These are phyloP conservation scores for Idaea aversata DNA, from an alignment of 2,888 invertebrate species.

Conservation along the genomic window DNA sequence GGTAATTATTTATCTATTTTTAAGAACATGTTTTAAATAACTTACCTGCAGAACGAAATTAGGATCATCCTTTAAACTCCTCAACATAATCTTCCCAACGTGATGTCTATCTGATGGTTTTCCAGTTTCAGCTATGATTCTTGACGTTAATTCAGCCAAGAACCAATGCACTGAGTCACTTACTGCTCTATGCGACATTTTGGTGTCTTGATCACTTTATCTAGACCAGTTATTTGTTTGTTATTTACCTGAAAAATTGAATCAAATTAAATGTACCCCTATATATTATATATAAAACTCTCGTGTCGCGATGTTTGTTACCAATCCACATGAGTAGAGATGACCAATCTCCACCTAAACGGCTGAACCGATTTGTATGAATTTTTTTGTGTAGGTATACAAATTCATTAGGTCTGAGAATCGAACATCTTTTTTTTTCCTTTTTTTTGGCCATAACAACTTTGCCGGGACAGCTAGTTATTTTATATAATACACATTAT, in stretches of 20 bases:
- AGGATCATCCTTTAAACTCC: constrained; percentile 49
- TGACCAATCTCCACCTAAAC: too few species aligned
- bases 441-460: too few species aligned
- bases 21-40: neutral
- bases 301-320: too few species aligned
- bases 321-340: too few species aligned
- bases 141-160: constrained; percentile 43
- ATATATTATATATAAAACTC: too few species aligned
- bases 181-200: constrained; percentile 17
- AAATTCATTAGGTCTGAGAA: too few species aligned
- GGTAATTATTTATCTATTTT: too few species aligned
- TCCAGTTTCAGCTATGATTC: constrained; percentile 48
- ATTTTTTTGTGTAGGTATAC: too few species aligned
- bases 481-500: too few species aligned
- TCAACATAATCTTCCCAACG: constrained; percentile 54
- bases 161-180: constrained; percentile 47
- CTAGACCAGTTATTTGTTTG: neutral
- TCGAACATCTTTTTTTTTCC: too few species aligned
- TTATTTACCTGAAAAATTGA: neutral
- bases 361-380: too few species aligned
- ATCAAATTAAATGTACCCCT: neutral
- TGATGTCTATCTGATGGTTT: constrained; percentile 51
- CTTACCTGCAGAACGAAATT: constrained; percentile 55
- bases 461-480: too few species aligned
- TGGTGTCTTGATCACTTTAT: neutral